These are phyloP conservation scores for Holacanthella duospinosa DNA, from an alignment of 2,888 invertebrate genomes.

Conservation along the genomic window DNA sequence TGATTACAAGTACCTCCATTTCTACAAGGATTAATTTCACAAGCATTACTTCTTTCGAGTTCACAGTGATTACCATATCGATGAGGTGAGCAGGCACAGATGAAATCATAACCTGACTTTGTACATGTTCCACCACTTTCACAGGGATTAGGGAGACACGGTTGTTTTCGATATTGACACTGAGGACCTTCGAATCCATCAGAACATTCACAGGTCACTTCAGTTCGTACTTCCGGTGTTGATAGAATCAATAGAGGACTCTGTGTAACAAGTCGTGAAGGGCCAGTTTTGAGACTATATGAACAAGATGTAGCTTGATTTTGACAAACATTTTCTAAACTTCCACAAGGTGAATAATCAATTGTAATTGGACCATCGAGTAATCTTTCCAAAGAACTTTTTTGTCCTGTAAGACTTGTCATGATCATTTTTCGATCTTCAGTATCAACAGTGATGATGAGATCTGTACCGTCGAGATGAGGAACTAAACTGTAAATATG, in stretches of 20 bases:
- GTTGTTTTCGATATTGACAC: slow-evolving; percentile 79
- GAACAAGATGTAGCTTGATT: slow-evolving; percentile 70
- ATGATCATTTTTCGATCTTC: slow-evolving; percentile 55
- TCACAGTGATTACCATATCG: slow-evolving; percentile 77
- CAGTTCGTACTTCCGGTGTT: slow-evolving; percentile 66
- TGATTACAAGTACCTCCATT: slow-evolving; percentile 79
- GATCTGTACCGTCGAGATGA: slow-evolving; percentile 54
- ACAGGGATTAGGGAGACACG: slow-evolving; percentile 82
- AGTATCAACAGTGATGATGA: slow-evolving; percentile 54
- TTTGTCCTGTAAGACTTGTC: slow-evolving; percentile 56
- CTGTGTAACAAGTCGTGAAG: slow-evolving; percentile 56
- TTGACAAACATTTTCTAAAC: slow-evolving; percentile 51
- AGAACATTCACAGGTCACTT: slow-evolving; percentile 67
- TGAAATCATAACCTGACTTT: slow-evolving; percentile 70
- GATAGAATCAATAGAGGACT: slow-evolving; percentile 72
- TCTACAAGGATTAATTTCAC: slow-evolving; percentile 72
- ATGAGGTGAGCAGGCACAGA: slow-evolving; percentile 65
- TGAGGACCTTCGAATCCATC: slow-evolving; percentile 53
- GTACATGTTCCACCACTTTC: slow-evolving; percentile 71
- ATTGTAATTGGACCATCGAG: slow-evolving; percentile 55
- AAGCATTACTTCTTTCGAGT: slow-evolving; percentile 69
- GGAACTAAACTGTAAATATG: slow-evolving; percentile 66
- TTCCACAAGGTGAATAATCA: slow-evolving; percentile 64
- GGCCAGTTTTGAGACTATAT: slow-evolving; percentile 49
- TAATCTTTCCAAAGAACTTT: slow-evolving; percentile 52